Base-by-base conservation (phyloP, 2,888 invertebrate species). In the Xylophagus ater region DNA sequence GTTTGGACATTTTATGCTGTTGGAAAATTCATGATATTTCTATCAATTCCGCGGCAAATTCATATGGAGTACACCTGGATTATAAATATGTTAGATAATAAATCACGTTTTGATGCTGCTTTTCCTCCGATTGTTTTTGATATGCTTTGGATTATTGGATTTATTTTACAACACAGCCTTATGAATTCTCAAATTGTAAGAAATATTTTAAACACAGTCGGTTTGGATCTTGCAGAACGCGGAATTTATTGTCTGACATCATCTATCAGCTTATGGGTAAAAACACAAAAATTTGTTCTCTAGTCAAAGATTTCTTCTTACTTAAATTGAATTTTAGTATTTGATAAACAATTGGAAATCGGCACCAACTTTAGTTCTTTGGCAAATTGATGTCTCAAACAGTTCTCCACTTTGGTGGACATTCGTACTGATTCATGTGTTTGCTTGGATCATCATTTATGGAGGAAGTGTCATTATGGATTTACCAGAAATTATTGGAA, bases 381-480 rank as follows among this genome's bases (percentile, higher is more conserved):
- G 76, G 76, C 65, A 69, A 45, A 51, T 74, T n/a, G 61, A 71
- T 49, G 61, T 70, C 4, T 57, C 58, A 10, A 58, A 62, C 12
- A 67, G 60, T 44, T 55, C 59, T 19, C 47, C 50, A 7, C 46
- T 69, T 0, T 72, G 69, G 68, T 67, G 68, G 57, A 42, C 63
- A 2, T 73, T 73, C 51, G 53, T 62, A 6, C 48, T 61, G 5
- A 50, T 69, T 12, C 77, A 77, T 51, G 49, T 57, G 1, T 46
- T 70, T 20, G 67, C 69, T 9, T 77, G 77, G 77, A 53, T 64
- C 17, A 53, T 74, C 4, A 71, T 77, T 43, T 76, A 72, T 49
- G 68, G 72, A 15, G 76, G 75, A 7, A 71, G 71, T 47, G 59
- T 76, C 30, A 72, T 74, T 51, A 71, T 76, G 69, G 77, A 77